Evolutionary conservation across 2,113 vertebrate genomes (phyloP).

Genomic region (Cyanoramphus novaezelandiae): DNA sequence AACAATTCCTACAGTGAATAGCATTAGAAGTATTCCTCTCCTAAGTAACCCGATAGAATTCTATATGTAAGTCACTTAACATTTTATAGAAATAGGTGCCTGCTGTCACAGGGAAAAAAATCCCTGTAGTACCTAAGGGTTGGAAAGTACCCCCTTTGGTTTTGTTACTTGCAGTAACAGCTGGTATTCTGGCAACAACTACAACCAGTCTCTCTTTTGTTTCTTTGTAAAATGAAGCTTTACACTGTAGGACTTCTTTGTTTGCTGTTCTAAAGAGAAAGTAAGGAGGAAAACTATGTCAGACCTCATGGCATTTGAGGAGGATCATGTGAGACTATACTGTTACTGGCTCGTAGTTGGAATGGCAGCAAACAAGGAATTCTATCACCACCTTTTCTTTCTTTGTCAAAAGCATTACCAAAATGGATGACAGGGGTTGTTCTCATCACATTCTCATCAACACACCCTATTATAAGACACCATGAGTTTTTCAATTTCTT

Average conservation of each 20-base stretch:
- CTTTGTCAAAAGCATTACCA: not conserved
- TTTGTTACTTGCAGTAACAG: not conserved
- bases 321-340: not conserved
- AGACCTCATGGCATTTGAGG: not conserved
- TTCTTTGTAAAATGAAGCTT: not conserved
- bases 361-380: not conserved
- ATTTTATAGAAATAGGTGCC: not conserved
- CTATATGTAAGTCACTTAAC: not conserved
- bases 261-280: not conserved
- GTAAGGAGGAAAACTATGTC: not conserved
- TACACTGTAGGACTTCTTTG: not conserved
- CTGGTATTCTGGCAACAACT: not conserved
- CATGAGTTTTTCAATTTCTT: not conserved
- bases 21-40: not conserved
- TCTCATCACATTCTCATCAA: not conserved
- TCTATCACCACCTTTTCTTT: not conserved
- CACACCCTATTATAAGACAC: not conserved
- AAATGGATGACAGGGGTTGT: not conserved
- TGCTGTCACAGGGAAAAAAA: not conserved
- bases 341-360: not conserved
- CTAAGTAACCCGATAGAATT: not conserved
- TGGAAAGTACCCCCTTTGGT: not conserved
- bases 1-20: not conserved
- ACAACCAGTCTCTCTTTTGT: not conserved
- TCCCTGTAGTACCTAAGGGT: not conserved